phyloP scores from a whole-genome alignment of 1,140 invertebrate genomes.

The Cepaea nemoralis region DNA sequence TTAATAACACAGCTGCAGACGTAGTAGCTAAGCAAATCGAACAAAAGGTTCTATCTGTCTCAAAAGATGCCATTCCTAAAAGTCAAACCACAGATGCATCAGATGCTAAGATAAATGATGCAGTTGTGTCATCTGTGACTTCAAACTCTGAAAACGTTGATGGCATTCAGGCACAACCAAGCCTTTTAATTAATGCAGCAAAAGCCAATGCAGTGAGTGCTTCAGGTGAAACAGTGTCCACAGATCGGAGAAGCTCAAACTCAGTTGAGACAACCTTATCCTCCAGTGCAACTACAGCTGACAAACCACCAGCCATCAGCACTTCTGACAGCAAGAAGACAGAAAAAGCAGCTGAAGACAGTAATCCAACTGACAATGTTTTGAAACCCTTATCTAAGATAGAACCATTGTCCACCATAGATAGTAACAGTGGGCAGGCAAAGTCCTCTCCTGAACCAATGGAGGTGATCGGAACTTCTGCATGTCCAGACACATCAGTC shows the following conservation, averaged over 20 bases:
- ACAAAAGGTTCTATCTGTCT: not conserved
- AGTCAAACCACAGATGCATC: not conserved
- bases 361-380: not conserved
- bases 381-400: not conserved
- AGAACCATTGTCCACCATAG: not conserved
- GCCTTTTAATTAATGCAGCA: not conserved
- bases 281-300: not conserved
- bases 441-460: slow-evolving; percentile 15
- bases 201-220: not conserved
- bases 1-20: not conserved
- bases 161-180: not conserved
- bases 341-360: not conserved
- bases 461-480: not conserved
- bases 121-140: not conserved
- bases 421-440: not conserved
- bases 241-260: not conserved
- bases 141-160: not conserved
- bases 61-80: not conserved
- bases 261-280: not conserved
- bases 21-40: not conserved
- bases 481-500: not conserved
- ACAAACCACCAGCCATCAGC: not conserved
- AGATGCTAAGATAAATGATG: not conserved
- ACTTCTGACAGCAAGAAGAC: not conserved
- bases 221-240: not conserved